phyloP scores from a whole-genome alignment of 1,140 invertebrate species.

The Drosophila kurseongensis region DNA sequence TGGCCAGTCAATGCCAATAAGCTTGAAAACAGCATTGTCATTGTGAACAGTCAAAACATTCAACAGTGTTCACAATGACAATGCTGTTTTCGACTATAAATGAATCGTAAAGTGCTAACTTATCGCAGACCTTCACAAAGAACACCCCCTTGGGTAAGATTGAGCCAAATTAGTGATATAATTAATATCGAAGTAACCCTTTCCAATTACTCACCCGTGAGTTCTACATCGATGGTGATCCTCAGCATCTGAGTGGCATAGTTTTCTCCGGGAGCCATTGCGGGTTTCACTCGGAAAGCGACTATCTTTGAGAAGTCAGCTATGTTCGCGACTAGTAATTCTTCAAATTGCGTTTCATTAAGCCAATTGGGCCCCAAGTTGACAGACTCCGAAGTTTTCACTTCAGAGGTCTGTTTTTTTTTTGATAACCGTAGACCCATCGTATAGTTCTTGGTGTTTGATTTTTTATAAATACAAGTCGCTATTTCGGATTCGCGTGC shows the following conservation, averaged over 20 bases:
- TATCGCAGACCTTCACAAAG: constrained; percentile 1
- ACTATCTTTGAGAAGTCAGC: constrained; percentile 71
- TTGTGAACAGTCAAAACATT: constrained; percentile 11
- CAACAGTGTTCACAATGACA: no score
- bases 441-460: background rate
- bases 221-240: constrained; percentile 60
- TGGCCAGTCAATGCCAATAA: constrained; percentile 1
- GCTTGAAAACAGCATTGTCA: background rate
- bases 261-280: constrained; percentile 68
- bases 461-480: no score
- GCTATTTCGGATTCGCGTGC: background rate
- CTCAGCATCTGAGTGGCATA: constrained; percentile 72
- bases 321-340: constrained; percentile 76
- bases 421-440: constrained; percentile 38
- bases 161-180: background rate
- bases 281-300: constrained; percentile 51
- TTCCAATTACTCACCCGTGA: constrained; percentile 43
- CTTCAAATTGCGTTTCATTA: constrained; percentile 82
- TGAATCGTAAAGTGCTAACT: background rate
- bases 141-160: background rate
- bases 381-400: background rate
- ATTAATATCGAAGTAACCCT: background rate
- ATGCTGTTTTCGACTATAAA: constrained; percentile 22
- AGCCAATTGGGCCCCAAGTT: constrained; percentile 83
- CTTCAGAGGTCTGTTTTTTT: constrained; percentile 5